Evolutionary conservation across 2,113 vertebrate genomes (phyloP).

Genomic region (Coturnix japonica): DNA sequence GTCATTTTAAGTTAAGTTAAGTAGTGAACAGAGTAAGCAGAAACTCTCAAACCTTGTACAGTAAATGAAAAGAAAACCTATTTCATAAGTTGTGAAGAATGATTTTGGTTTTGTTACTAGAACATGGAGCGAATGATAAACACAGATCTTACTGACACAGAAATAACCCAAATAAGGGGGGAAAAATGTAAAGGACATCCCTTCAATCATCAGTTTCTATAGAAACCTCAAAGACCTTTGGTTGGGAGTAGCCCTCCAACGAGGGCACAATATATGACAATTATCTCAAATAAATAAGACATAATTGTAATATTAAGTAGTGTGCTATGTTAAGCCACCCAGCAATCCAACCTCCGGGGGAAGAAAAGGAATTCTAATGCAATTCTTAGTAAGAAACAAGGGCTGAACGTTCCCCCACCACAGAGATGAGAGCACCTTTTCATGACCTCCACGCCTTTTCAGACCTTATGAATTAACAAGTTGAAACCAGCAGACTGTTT

Average conservation of each 20-base stretch:
- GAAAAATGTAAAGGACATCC: slow-evolving; percentile 76
- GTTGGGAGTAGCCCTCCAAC: slow-evolving; percentile 85
- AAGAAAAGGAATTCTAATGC: slow-evolving; percentile 74
- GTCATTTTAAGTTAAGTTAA: slow-evolving; percentile 58
- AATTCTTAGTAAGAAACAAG: slow-evolving; percentile 72
- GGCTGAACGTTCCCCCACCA: slow-evolving; percentile 69
- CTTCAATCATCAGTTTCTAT: slow-evolving; percentile 85
- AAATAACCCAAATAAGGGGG: slow-evolving; percentile 81
- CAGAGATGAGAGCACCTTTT: slow-evolving; percentile 69
- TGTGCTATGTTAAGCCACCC: slow-evolving; percentile 78
- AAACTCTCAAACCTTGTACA: slow-evolving; percentile 66
- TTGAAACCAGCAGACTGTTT: slow-evolving; percentile 62
- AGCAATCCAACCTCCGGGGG: slow-evolving; percentile 70
- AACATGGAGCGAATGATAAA: slow-evolving; percentile 64
- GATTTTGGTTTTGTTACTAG: slow-evolving; percentile 56
- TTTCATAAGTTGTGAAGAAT: slow-evolving; percentile 76
- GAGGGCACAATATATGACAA: slow-evolving; percentile 84
- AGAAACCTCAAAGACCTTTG: slow-evolving; percentile 86
- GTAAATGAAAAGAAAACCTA: slow-evolving; percentile 41
- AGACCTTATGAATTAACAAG: slow-evolving; percentile 74
- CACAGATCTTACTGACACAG: slow-evolving; percentile 77
- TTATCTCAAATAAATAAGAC: slow-evolving; percentile 85
- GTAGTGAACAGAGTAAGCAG: slow-evolving; percentile 57
- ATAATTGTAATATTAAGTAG: slow-evolving; percentile 80
- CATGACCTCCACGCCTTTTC: slow-evolving; percentile 63